phyloP scores from a whole-genome alignment of 2,113 vertebrate genomes.

The Podarcis muralis region DNA sequence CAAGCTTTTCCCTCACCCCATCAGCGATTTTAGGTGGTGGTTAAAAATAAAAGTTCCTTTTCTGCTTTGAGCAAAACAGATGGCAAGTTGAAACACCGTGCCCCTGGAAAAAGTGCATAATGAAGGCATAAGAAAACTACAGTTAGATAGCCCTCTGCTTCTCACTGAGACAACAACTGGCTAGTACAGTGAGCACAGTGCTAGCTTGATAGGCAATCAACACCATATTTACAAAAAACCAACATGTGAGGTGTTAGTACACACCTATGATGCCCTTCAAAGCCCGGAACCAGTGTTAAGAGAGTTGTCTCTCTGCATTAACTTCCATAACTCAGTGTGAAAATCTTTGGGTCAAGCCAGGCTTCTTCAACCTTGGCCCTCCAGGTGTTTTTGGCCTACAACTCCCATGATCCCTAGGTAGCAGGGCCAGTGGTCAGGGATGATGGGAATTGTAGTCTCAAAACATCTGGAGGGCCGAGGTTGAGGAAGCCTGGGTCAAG shows the following conservation, averaged over 20 bases:
- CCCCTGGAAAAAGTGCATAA: background rate
- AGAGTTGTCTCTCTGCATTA: background rate
- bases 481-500: too few relatives aligned
- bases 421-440: too few relatives aligned
- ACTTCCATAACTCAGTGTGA: background rate
- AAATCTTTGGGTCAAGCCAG: too few relatives aligned
- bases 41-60: background rate
- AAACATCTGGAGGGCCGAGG: too few relatives aligned
- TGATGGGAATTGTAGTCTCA: too few relatives aligned
- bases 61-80: background rate
- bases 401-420: too few relatives aligned
- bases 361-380: too few relatives aligned
- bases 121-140: background rate
- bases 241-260: background rate
- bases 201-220: too few relatives aligned
- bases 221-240: too few relatives aligned
- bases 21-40: background rate
- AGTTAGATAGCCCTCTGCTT: background rate
- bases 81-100: background rate
- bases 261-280: background rate
- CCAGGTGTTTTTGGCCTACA: too few relatives aligned
- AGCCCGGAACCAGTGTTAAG: background rate
- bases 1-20: too few relatives aligned
- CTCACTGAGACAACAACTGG: background rate
- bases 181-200: too few relatives aligned